Evolutionary conservation across 1,140 invertebrate species (phyloP).

Genomic region (Ips nitidus): DNA sequence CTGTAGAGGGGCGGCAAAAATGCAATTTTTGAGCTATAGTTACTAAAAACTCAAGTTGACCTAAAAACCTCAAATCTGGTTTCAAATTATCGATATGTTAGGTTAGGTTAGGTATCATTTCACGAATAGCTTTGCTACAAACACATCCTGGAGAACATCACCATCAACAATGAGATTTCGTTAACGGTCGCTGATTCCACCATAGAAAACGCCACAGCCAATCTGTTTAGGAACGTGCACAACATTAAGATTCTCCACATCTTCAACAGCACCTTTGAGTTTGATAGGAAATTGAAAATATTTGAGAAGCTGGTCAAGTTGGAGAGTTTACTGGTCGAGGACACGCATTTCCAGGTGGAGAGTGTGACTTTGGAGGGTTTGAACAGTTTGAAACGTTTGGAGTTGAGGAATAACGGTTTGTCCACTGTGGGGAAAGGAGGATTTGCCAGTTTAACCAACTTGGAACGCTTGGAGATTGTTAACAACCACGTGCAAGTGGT

Average conservation of each 20-base stretch:
- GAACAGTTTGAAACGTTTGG: conserved; percentile 37
- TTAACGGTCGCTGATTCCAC: too few relatives aligned
- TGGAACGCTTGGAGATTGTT: conserved; percentile 42
- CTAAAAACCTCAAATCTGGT: too few relatives aligned
- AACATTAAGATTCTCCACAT: conserved; percentile 42
- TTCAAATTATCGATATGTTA: too few relatives aligned
- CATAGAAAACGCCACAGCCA: conserved; percentile 33
- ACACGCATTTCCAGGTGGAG: conserved; percentile 33
- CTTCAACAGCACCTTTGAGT: conserved; percentile 36
- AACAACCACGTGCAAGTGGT: conserved; percentile 40
- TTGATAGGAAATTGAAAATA: conserved; percentile 29
- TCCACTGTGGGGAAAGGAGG: conserved; percentile 21
- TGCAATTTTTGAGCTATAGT: too few relatives aligned
- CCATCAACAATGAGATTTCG: too few relatives aligned
- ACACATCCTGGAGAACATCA: too few relatives aligned
- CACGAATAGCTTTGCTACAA: too few relatives aligned
- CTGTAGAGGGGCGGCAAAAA: too few relatives aligned
- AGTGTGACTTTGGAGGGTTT: conserved; percentile 37
- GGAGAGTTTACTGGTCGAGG: conserved; percentile 32
- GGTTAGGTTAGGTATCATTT: too few relatives aligned
- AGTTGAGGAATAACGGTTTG: conserved; percentile 40
- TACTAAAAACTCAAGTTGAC: too few relatives aligned
- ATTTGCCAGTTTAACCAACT: conserved; percentile 34
- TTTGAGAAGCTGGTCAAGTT: conserved; percentile 36
- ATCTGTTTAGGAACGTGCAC: conserved; percentile 41